Evolutionary conservation across 2,113 vertebrate genomes (phyloP), one percentile per base, ranked within the genome.

Genomic region (Engraulis encrasicolus): DNA sequence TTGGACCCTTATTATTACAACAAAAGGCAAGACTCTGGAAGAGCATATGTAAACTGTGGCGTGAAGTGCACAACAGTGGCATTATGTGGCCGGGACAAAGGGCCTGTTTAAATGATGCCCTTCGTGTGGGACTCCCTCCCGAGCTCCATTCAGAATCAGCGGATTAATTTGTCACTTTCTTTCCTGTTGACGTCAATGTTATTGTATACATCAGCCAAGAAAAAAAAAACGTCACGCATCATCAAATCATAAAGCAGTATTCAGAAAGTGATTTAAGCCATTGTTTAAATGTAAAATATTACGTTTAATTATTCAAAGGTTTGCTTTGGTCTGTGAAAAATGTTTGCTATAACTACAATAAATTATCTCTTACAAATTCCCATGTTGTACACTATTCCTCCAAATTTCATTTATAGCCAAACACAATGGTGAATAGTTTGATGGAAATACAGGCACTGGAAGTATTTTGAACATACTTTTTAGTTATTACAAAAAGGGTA

Each of bases 91-190:
- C 17, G 27, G 66, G 34, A 74, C 66, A 74, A 74, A 74, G 58
- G n/a, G 66, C 66, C 66, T 74, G 66, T 31, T 74, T 74, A 74
- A 74, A 74, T 74, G 12, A 74, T 74, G 66, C 66, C n/a, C 61
- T 14, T 31, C 61, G 15, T 31, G 23, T 71, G 14, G n/a, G n/a
- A n/a, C n/a, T n/a, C n/a, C 23, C 2, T 12, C 9, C 14, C 12
- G 34, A 15, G 14, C 11, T 74, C 31, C 66, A 74, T 74, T 15
- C 66, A 74, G 23, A 74, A 74, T 74, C 31, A 34, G 27, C 12
- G 5, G 14, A 17, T 17, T n/a, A n/a, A n/a, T n/a, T 74, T 74
- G 15, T 74, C 40, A 31, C 12, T 34, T 74, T 36, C n/a, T n/a
- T 66, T 66, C 1, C 27, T 31, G 58, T 31, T 74, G 27, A 23